Conservation (phyloP, 2,888 invertebrate species). For the Lithophane ornitopus region DNA sequence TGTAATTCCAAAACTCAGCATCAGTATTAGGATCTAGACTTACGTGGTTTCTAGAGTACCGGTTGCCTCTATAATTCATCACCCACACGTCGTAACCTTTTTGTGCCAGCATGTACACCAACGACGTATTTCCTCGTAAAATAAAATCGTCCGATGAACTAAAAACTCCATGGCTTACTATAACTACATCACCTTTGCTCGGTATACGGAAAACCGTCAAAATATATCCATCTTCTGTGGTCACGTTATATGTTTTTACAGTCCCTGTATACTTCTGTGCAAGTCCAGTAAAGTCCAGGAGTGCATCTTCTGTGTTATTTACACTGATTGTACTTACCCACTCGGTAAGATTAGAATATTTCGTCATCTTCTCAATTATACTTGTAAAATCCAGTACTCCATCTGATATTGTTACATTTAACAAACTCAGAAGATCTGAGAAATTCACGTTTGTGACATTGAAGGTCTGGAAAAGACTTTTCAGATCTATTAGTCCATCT, state of each 20-base stretch:
- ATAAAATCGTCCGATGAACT: slow-evolving; percentile 37
- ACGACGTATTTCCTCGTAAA: slow-evolving; percentile 35
- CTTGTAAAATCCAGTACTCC: slow-evolving; percentile 9
- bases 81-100: slow-evolving; percentile 48
- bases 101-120: slow-evolving; percentile 22
- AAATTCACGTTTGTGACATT: slow-evolving; percentile 1
- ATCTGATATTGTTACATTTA: background rate
- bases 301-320: slow-evolving; percentile 19
- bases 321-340: background rate
- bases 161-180: slow-evolving; percentile 16
- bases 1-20: slow-evolving; percentile 47
- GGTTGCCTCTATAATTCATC: slow-evolving; percentile 49
- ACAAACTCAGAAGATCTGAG: slow-evolving; percentile 15
- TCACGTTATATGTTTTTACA: slow-evolving; percentile 37
- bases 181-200: slow-evolving; percentile 17
- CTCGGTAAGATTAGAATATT: background rate
- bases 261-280: slow-evolving; percentile 28
- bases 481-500: slow-evolving; percentile 1
- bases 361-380: slow-evolving; percentile 5
- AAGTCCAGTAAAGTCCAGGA: slow-evolving; percentile 34
- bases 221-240: slow-evolving; percentile 50
- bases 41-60: slow-evolving; percentile 46
- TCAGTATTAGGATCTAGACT: slow-evolving; percentile 42
- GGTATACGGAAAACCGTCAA: slow-evolving; percentile 46
- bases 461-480: background rate